Evolutionary conservation across 2,113 vertebrate genomes (phyloP).

Genomic region (Oryzias curvinotus): DNA sequence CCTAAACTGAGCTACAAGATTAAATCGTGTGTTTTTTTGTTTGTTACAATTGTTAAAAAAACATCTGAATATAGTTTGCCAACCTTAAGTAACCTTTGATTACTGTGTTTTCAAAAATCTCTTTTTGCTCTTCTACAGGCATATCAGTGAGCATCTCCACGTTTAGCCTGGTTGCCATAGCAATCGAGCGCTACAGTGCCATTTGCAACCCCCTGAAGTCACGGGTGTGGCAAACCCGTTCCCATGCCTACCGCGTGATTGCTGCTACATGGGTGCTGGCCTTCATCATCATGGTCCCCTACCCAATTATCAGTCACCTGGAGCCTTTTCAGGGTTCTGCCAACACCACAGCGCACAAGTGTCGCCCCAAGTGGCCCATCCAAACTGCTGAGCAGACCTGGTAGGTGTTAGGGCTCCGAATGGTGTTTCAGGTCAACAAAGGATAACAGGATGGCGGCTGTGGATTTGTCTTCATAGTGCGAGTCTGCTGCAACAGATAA

Average conservation of each 20-base stretch:
- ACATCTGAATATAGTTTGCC: background rate
- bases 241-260: constrained; percentile 92
- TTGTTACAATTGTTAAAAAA: background rate
- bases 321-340: constrained; percentile 59
- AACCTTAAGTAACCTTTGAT: background rate
- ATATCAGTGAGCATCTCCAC: constrained; percentile 95
- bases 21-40: constrained; percentile 19
- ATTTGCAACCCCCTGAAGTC: constrained; percentile 96
- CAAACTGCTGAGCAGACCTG: constrained; percentile 82
- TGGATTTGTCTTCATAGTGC: too few species aligned
- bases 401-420: constrained; percentile 71
- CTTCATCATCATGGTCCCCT: constrained; percentile 90
- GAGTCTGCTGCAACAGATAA: too few species aligned
- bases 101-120: background rate
- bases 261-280: constrained; percentile 88
- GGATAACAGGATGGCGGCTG: background rate
- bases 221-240: constrained; percentile 92
- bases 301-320: constrained; percentile 83
- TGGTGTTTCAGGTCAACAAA: background rate
- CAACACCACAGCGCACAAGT: constrained; percentile 74
- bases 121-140: constrained; percentile 71
- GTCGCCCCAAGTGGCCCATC: constrained; percentile 84
- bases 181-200: constrained; percentile 94
- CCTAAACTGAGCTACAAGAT: constrained; percentile 2
- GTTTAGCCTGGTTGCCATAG: constrained; percentile 93